phyloP scores from a whole-genome alignment of 2,888 invertebrate species.

The Xestia c-nigrum region DNA sequence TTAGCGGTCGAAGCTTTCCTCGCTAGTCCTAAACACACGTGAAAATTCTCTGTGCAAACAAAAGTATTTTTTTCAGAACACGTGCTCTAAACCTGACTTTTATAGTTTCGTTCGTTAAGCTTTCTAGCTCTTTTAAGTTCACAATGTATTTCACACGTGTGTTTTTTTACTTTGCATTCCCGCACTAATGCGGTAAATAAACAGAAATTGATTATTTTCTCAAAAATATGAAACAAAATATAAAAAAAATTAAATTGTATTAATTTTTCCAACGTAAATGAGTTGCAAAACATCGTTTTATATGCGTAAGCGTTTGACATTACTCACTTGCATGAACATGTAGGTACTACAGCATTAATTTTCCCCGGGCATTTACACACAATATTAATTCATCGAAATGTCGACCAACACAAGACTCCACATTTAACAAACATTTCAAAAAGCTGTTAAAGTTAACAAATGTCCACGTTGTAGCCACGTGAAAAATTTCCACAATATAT shows the following conservation, averaged over 20 bases:
- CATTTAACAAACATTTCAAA: constrained; percentile 54
- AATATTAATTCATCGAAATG: constrained; percentile 51
- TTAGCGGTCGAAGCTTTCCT: constrained; percentile 96
- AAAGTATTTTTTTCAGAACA: constrained; percentile 10
- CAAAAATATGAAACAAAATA: not conserved
- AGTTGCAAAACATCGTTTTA: not conserved
- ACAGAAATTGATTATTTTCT: not conserved
- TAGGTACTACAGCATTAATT: constrained; percentile 11
- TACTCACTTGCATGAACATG: not conserved
- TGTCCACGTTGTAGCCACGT: constrained; percentile 48
- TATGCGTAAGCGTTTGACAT: not conserved
- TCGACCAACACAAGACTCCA: constrained; percentile 40
- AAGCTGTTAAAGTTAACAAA: constrained; percentile 55
- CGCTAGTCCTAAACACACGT: constrained; percentile 96
- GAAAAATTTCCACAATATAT: constrained; percentile 57
- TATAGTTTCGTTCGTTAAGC: too few species aligned
- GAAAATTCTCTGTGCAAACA: constrained; percentile 96
- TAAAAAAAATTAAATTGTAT: not conserved
- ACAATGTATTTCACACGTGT: not conserved
- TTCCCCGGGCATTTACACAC: constrained; percentile 8
- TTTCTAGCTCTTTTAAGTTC: not conserved
- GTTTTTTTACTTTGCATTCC: not conserved
- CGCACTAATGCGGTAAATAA: not conserved
- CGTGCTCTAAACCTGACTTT: not conserved
- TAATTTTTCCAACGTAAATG: not conserved